Conservation (phyloP, 1,140 invertebrate genomes). For the Zaprionus lachaisei region DNA sequence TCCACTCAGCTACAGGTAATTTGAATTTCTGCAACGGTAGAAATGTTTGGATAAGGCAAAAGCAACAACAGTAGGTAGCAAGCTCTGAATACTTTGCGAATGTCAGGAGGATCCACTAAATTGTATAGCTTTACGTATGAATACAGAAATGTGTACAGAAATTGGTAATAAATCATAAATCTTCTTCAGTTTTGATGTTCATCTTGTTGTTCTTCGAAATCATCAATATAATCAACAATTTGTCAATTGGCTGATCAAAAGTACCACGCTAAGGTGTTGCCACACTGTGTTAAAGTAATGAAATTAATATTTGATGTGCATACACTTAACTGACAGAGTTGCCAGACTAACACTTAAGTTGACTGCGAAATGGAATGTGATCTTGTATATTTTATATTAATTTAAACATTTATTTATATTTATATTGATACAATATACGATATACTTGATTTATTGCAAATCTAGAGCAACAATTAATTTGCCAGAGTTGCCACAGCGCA, state of each 20-base stretch:
- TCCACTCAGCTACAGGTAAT: conserved; percentile 20
- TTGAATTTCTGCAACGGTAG: conserved; percentile 33
- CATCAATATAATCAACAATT: not conserved
- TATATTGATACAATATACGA: not conserved
- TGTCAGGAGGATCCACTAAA: not conserved
- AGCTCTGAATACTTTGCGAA: not conserved
- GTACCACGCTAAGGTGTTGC: not conserved
- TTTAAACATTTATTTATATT: too few relatives aligned
- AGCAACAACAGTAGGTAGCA: too few relatives aligned
- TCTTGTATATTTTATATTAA: not conserved
- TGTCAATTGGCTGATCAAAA: too few relatives aligned
- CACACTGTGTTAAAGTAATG: not conserved
- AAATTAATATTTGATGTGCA: not conserved
- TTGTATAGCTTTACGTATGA: not conserved
- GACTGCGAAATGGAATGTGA: not conserved
- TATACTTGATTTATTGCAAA: not conserved
- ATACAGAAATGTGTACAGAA: too few relatives aligned
- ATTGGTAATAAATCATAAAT: too few relatives aligned
- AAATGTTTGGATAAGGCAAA: not conserved
- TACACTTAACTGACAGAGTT: not conserved
- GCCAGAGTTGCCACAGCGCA: too few relatives aligned
- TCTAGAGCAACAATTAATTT: too few relatives aligned
- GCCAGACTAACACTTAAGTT: not conserved
- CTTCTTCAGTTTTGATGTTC: too few relatives aligned
- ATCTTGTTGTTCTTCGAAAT: too few relatives aligned